Evolutionary conservation across 2,888 invertebrate species (phyloP).

Genomic region (Onthophagus sagittarius): DNA sequence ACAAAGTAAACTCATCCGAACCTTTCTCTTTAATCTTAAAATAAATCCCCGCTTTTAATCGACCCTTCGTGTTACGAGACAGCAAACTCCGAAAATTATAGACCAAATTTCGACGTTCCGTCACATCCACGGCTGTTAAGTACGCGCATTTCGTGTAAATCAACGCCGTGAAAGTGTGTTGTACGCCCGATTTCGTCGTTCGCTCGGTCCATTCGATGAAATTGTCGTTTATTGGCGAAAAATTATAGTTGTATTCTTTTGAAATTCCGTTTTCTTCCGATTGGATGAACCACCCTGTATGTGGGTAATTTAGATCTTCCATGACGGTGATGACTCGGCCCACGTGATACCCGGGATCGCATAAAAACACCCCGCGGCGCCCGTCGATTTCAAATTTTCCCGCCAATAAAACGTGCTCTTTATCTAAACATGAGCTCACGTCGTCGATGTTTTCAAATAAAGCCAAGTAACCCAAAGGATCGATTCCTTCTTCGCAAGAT

Average conservation of each 20-base stretch:
- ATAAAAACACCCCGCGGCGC: slow-evolving; percentile 71
- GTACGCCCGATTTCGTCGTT: slow-evolving; percentile 63
- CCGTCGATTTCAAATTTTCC: slow-evolving; percentile 70
- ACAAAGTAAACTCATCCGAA: slow-evolving; percentile 67
- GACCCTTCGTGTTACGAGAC: slow-evolving; percentile 78
- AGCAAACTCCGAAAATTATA: slow-evolving; percentile 80
- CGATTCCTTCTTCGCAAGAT: slow-evolving; percentile 84
- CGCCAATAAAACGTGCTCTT: slow-evolving; percentile 83
- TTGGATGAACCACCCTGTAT: slow-evolving; percentile 85
- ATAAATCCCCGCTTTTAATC: slow-evolving; percentile 79
- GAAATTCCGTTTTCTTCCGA: slow-evolving; percentile 70
- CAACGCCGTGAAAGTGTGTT: slow-evolving; percentile 58
- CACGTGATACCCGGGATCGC: slow-evolving; percentile 91
- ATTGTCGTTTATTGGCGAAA: slow-evolving; percentile 63
- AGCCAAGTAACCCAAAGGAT: slow-evolving; percentile 59
- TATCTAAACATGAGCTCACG: slow-evolving; percentile 62
- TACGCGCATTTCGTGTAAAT: slow-evolving; percentile 79
- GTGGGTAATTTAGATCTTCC: slow-evolving; percentile 79
- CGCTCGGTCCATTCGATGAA: slow-evolving; percentile 85
- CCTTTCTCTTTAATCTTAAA: slow-evolving; percentile 64
- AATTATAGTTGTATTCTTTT: slow-evolving; percentile 80
- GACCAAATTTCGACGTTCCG: slow-evolving; percentile 83
- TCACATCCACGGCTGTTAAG: slow-evolving; percentile 76
- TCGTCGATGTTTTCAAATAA: slow-evolving; percentile 55
- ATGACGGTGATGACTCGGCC: slow-evolving; percentile 82